These are phyloP conservation scores for Cynocephalus volans DNA, from an alignment of 2,113 vertebrate genomes.

Conservation along the genomic window DNA sequence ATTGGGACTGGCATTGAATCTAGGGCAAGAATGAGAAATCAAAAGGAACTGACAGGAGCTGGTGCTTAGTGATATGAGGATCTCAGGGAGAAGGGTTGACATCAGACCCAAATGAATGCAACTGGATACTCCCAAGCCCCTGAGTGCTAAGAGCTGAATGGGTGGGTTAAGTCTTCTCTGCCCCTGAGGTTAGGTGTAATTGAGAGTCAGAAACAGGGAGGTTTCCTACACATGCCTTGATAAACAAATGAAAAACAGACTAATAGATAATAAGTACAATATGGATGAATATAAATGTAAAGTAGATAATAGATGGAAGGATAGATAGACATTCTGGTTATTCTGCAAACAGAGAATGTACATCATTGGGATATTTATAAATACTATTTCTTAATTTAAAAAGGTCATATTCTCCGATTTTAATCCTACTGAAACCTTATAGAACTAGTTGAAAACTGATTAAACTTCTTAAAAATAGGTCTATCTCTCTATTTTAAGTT, in stretches of 20 bases:
- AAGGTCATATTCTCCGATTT: neutral
- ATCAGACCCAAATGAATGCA: neutral
- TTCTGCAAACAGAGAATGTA: neutral
- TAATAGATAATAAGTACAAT: neutral
- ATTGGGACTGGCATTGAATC: too few relatives aligned
- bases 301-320: neutral
- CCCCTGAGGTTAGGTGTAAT: neutral
- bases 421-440: neutral
- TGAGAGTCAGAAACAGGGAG: neutral
- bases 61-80: neutral
- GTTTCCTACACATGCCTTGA: neutral
- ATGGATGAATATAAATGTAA: neutral
- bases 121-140: neutral
- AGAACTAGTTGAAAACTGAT: too few relatives aligned
- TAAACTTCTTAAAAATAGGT: too few relatives aligned
- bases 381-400: neutral
- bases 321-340: neutral
- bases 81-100: neutral
- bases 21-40: neutral
- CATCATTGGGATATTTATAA: neutral
- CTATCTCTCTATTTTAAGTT: too few relatives aligned
- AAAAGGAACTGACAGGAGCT: neutral
- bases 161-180: neutral
- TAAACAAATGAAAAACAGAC: neutral
- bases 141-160: neutral